Evolutionary conservation across 1,140 invertebrate genomes (phyloP), one percentile per base, ranked within the genome.

Genomic region (Eufriesea mexicana): DNA sequence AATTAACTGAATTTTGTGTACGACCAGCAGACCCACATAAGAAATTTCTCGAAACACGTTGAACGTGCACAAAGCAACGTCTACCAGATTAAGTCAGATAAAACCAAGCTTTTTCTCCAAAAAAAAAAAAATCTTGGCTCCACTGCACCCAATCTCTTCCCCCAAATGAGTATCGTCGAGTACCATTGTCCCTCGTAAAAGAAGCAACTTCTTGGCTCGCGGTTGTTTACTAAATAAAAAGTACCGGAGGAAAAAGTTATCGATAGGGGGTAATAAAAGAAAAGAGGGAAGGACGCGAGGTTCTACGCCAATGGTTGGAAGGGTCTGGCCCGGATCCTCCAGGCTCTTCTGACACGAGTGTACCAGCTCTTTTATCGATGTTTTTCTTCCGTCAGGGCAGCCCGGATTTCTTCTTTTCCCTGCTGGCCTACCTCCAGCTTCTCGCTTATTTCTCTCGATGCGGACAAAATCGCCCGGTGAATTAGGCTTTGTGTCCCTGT

Each of bases 251-350:
- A 7, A 71, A 18, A 18, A 28, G 47, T 71, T 20, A n/a, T 20
- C 14, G 14, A 18, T 1, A 8, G 14, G 2, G 2, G 6, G 2
- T 12, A 47, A 28, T 18, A 0, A 35, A 25, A 42, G 54, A 6
- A 67, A 47, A 12, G 0, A 4, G 28, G 35, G 57, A 54, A 16
- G n/a, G 25, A 73, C 16, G 54, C 14, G 20, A 23, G 12, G 1
- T 16, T n/a, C 67, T 86, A 78, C 86, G 85, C 80, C 85, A 77
- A 57, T 88, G 86, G 47, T 28, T 8, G 16, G 54, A 84, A 88
- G 82, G 77, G 68, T 84, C 57, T 81, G 75, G 84, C 86, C 88
- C 89, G 88, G 86, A 90, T 90, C 88, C 89, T 89, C 59, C 66
- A 64, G 71, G 59, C 74, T 79, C 72, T 84, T 64, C 73, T 83